Percentiles rank a stretch among this genome's conserved stretches.
Evolutionary conservation across 2,797 vertebrate genomes (phyloP).

Genomic region (Gallinago nigripennis): DNA sequence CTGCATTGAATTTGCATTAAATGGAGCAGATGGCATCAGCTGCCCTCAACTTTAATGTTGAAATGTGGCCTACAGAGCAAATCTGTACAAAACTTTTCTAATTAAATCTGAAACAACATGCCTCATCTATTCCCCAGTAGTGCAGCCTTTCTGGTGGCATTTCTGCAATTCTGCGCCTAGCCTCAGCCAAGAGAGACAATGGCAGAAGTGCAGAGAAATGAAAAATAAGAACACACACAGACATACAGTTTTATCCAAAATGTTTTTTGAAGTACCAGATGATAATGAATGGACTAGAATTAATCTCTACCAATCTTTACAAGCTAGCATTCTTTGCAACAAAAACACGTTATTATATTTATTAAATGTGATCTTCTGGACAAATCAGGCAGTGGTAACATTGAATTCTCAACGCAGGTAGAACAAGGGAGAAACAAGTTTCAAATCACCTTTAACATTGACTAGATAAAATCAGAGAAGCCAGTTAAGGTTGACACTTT

Average conservation of each 20-base stretch:
- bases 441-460: not conserved
- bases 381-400: not conserved
- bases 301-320: not conserved
- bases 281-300: not conserved
- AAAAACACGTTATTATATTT: not conserved
- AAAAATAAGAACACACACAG: slow-evolving; percentile 2
- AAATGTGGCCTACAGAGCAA: slow-evolving; percentile 67
- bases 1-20: slow-evolving; percentile 67
- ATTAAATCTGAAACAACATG: slow-evolving; percentile 65
- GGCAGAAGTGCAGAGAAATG: not conserved
- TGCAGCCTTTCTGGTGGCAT: slow-evolving; percentile 52
- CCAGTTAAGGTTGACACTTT: not conserved
- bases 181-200: slow-evolving; percentile 6
- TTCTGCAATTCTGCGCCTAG: slow-evolving; percentile 21
- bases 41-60: slow-evolving; percentile 68
- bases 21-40: slow-evolving; percentile 65
- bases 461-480: not conserved
- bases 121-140: slow-evolving; percentile 49
- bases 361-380: not conserved
- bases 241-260: not conserved
- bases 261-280: not conserved
- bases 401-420: not conserved
- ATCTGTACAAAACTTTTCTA: slow-evolving; percentile 70
- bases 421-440: not conserved
- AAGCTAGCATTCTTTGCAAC: not conserved